Conservation (phyloP, 2,113 vertebrate species). For the Nannobrachium achirus region DNA sequence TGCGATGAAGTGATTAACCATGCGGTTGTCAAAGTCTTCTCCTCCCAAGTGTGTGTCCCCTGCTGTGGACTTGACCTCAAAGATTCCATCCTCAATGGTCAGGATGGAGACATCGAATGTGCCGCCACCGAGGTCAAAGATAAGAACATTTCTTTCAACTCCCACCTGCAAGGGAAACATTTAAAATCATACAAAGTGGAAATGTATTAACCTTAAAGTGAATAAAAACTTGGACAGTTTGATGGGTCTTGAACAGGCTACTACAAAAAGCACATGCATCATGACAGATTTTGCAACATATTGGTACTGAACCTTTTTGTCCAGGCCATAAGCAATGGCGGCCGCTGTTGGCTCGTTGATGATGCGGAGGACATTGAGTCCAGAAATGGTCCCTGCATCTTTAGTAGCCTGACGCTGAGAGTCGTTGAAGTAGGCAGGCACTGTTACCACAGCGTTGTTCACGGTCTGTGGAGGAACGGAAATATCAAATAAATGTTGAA, state of each 20-base stretch:
- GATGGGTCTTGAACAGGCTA: background rate
- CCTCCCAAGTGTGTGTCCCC: conserved; percentile 81
- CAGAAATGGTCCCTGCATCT: conserved; percentile 81
- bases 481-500: background rate
- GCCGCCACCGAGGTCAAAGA: conserved; percentile 92
- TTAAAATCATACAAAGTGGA: background rate
- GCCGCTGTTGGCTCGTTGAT: conserved; percentile 82
- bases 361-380: conserved; percentile 79
- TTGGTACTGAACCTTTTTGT: conserved; percentile 73
- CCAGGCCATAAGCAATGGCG: conserved; percentile 81
- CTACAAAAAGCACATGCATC: no score
- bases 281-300: background rate
- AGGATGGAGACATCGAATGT: conserved; percentile 87
- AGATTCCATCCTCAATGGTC: conserved; percentile 78
- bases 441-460: conserved; percentile 77
- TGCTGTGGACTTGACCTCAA: conserved; percentile 80
- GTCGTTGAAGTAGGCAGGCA: conserved; percentile 82
- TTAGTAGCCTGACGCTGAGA: conserved; percentile 82
- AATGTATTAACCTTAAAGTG: background rate
- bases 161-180: conserved; percentile 62
- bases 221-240: no score
- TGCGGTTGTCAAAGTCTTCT: conserved; percentile 81
- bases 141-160: conserved; percentile 87
- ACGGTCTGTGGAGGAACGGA: conserved; percentile 53
- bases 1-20: conserved; percentile 78